Base-by-base conservation (phyloP, 2,113 vertebrate species). In the Taurulus bubalis region DNA sequence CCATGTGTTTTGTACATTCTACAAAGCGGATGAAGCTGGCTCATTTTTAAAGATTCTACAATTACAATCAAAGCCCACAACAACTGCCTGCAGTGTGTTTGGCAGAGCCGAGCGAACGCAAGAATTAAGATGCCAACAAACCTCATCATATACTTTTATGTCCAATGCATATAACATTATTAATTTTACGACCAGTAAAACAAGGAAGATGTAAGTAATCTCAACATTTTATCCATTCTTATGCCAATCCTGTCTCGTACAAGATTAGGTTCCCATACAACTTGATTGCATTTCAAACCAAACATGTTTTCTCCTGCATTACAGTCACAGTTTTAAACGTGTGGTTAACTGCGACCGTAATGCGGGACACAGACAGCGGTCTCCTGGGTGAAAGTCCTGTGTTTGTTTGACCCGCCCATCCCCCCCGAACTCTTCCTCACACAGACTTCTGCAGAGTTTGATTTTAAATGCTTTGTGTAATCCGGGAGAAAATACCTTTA, bases 1-100 rank as follows among this genome's bases (percentile, higher is more conserved):
- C 62, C 55, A 10, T 75, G 75, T 63, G 38, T 49, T 88, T 65
- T 79, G 14, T 22, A 11, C 34, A 20, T 63, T 76, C 77, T 55
- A 69, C 42, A 71, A 71, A 47, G 40, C 18, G 0, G 58, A 72
- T 74, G 26, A 14, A 53, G 38, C 65, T 77, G 62, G 75, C 42
- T 62, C 22, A 55, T 70, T 78, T 67, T 28, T 66, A 45, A 71
- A 75, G 45, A 20, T n/a, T 28, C 22, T 26, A 77, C 28, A 72
- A 75, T 68, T 71, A 79, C 24, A 69, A 42, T 60, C 32, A 4
- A 67, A 53, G 66, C 49, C 77, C 53, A 67, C 34, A 79, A 63
- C 55, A 40, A 38, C 62, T 66, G 55, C 40, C n/a, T 22, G 53
- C 62, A 49, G 82, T 49, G 34, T 53, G 75, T 75, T 75, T 65